Conservation (phyloP, 2,797 vertebrate genomes). For the Ctenochaetus hawaiiensis region DNA sequence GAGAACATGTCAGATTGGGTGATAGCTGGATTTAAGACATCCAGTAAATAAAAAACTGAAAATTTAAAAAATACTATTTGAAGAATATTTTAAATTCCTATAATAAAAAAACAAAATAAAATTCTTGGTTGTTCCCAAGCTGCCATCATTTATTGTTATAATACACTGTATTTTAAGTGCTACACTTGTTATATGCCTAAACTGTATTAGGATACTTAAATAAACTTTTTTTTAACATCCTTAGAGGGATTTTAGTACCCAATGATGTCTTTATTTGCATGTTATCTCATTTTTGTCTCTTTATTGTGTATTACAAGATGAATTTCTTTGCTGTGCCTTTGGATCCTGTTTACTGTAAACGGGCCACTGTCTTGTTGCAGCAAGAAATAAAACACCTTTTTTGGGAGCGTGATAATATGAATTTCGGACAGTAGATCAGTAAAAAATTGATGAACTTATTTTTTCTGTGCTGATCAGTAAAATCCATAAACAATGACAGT, state of each 20-base stretch:
- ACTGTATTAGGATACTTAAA: not conserved
- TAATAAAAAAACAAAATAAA: too few species aligned
- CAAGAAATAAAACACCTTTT: constrained; percentile 6
- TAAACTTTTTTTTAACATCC: not conserved
- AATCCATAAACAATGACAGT: not conserved
- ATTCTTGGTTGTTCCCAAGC: too few species aligned
- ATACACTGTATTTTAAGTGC: too few species aligned
- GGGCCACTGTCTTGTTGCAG: constrained; percentile 13
- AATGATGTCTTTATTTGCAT: not conserved
- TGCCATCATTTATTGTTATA: too few species aligned
- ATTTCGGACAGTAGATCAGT: constrained; percentile 15
- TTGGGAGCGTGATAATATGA: not conserved
- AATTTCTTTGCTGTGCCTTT: constrained; percentile 3
- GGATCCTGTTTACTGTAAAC: constrained; percentile 31
- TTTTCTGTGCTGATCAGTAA: not conserved
- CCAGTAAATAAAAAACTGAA: too few species aligned
- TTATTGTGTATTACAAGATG: not conserved
- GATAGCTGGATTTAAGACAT: too few species aligned
- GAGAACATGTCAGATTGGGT: too few species aligned
- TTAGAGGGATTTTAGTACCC: not conserved
- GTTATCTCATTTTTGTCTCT: not conserved
- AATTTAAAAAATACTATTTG: too few species aligned
- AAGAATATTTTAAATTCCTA: too few species aligned
- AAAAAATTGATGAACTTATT: not conserved
- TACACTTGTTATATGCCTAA: not conserved